Percentiles rank a stretch among this genome's conserved stretches.
Evolutionary conservation across 2,888 invertebrate species (phyloP).

Genomic region (Agrilus mali): DNA sequence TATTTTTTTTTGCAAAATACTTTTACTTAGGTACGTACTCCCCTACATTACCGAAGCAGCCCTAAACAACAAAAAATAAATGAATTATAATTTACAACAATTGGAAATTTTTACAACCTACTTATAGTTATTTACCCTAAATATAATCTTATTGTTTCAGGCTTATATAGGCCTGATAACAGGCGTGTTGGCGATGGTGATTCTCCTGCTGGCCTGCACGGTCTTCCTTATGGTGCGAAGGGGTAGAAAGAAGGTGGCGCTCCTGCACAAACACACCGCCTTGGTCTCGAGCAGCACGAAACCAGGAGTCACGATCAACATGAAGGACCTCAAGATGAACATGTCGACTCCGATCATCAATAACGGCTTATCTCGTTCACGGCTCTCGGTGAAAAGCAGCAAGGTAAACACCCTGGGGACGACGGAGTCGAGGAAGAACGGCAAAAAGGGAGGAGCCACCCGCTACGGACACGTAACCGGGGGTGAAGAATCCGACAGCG

Average conservation of each 20-base stretch:
- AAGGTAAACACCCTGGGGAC: constrained; percentile 26
- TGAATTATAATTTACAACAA: too few relatives aligned
- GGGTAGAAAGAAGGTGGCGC: constrained; percentile 48
- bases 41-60: too few relatives aligned
- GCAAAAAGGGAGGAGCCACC: constrained; percentile 25
- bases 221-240: constrained; percentile 51
- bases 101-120: too few relatives aligned
- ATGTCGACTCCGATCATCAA: constrained; percentile 43
- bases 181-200: constrained; percentile 52
- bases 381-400: constrained; percentile 36
- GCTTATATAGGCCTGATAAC: constrained; percentile 52
- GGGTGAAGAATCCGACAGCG: constrained; percentile 40
- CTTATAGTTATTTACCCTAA: too few relatives aligned
- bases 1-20: too few relatives aligned
- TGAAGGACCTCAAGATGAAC: constrained; percentile 45
- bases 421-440: constrained; percentile 28
- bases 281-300: constrained; percentile 43
- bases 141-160: constrained; percentile 17
- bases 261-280: constrained; percentile 49
- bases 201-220: constrained; percentile 50
- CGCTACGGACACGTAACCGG: constrained; percentile 36
- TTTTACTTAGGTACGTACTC: too few relatives aligned
- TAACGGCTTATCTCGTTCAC: constrained; percentile 39
- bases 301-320: constrained; percentile 43
- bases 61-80: too few relatives aligned